Base-by-base conservation (phyloP, 2,113 vertebrate genomes). In the Callorhinus ursinus region DNA sequence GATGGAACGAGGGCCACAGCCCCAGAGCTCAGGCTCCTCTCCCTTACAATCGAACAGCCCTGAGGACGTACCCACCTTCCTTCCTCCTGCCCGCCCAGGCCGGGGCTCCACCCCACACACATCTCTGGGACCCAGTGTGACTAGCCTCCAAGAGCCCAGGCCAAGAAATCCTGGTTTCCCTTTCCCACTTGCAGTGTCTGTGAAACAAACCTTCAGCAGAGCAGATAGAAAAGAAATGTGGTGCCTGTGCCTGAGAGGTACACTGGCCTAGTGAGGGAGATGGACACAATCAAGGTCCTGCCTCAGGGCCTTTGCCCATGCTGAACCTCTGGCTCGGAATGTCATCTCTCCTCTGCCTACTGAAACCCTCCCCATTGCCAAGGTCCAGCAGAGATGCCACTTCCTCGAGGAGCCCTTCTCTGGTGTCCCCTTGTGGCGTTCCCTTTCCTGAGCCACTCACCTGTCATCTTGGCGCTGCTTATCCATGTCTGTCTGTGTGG, bases 1-100 rank as follows among this genome's bases (percentile, higher is more conserved):
- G 53, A n/a, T 1, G 33, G 46, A 59, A 8, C 1, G 4, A n/a
- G 28, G 7, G 16, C 13, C 39, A 7, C 0, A 9, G 8, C 26
- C 28, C 74, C 1, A 0, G 31, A 86, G 49, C 28, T 65, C 87
- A 22, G 24, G 6, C 49, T 6, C 31, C 19, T 65, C 39, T 21
- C 28, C 0, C 57, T 49, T n/a, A 7, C 0, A 4, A 1, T 4
- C 5, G 7, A 42, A 26, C 65, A 65, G 8, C 53, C 51, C 51
- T 59, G 21, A 10, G 19, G 18, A 18, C 7, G 14, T 0, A 4
- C 13, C 14, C 12, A 1, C 8, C 2, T 1, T 8, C 76, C 42
- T 51, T 65, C 57, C 21, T 79, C 22, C 55, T 2, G 18, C 51
- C 6, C 11, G 51, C 19, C 36, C 19, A 33, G 57, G 61, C 19